Base-by-base conservation (phyloP, 1,140 invertebrate genomes). In the Zaprionus capensis region DNA sequence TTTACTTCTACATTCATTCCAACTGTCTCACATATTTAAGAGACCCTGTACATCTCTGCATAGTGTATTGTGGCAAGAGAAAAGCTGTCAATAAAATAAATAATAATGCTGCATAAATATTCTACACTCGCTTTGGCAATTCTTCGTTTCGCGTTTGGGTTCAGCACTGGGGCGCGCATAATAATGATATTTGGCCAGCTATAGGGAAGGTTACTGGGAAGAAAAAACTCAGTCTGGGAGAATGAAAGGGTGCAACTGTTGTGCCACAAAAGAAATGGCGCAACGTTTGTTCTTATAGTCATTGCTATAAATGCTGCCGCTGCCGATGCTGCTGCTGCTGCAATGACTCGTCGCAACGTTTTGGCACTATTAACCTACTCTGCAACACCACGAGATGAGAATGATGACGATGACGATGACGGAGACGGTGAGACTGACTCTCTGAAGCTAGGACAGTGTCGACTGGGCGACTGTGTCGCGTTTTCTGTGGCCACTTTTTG, bases 91-190 rank as follows among this genome's bases (percentile, higher is more conserved):
- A 88, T 88, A 90, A 88, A 85, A 88, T 88, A 90, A 88, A 85
- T 88, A 88, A 81, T 88, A 88, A 88, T 87, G 85, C 84, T 67
- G 81, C 83, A 87, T 88, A 87, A 88, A 87, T 88, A 88, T 83
- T 78, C 68, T 81, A 53, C 67, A 82, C 71, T 84, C 69, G 74
- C 62, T 59, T 28, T 64, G 38, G 38, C 49, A 70, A 70, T 70
- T 53, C 46, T 62, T 36, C 57, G 41, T 61, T 51, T 69, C 56
- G 65, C 51, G 51, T 14, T 55, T 55, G 28, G 59, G 58, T 72
- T 78, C 73, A 71, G 66, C 61, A 44, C 70, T 66, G 56, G 65
- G 56, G 53, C 55, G 53, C 55, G 80, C 72, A 83, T 90, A 88
- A 87, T 87, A 87, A 88, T 87, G 85, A 90, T 90, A 90, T 87